Evolutionary conservation across 2,888 invertebrate species (phyloP), one percentile per base, ranked within the genome.

Genomic region (Torymus aiolomorphi): DNA sequence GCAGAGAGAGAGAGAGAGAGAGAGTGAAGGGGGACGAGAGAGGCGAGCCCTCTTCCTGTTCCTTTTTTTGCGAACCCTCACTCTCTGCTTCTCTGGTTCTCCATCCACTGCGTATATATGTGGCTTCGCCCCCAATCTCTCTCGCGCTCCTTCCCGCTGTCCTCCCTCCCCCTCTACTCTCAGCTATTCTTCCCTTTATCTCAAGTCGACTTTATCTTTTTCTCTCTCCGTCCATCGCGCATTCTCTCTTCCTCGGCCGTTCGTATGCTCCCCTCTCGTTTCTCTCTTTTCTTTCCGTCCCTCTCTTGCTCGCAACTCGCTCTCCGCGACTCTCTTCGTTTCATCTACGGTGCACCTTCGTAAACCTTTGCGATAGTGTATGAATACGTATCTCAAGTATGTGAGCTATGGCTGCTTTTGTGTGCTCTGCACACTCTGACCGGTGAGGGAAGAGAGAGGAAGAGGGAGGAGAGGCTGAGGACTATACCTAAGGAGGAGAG

Each of bases 271-370:
- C 24, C 3, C 24, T 24, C 24, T 24, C 24, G 24, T 24, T 24
- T 24, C 24, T 24, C 24, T 24, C 24, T 24, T 24, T 24, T 24
- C 24, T 24, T 24, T 24, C 24, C 24, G 24, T 74, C 76, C 49
- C 63, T 69, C 80, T 76, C 76, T 67, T 80, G n/a, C n/a, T n/a
- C n/a, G 76, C 73, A 80, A 24, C 70, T 11, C 72, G 73, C 72
- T 62, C 80, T 74, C 79, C 18, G 3, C 76, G 80, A 42, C 59
- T 80, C 80, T 80, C 79, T 74, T 84, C 82, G 80, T 83, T 84
- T 84, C 83, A 2, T 61, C 71, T 52, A n/a, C 10, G 72, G 24
- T 24, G 24, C 24, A 24, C 24, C 24, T 24, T 24, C 24, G 24
- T 24, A 3, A 24, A 24, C 24, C 24, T 0, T 42, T 16, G 42